Base-by-base conservation (phyloP, 2,113 vertebrate species). In the Corapipo altera region DNA sequence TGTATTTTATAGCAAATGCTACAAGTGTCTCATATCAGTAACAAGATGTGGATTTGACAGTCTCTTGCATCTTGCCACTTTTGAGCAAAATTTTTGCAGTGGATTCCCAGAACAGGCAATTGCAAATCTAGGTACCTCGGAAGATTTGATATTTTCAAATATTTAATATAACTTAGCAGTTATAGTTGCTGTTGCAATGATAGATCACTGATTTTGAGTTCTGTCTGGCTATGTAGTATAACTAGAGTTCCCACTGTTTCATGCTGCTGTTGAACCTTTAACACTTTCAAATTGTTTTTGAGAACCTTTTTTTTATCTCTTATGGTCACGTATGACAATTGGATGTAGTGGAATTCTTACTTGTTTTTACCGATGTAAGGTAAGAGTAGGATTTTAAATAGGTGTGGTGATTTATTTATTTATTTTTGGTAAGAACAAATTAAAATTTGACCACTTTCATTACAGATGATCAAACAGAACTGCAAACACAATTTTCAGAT, bases 401-500 rank as follows among this genome's bases (percentile, higher is more conserved):
- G 22, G 7, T 91, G 84, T 52, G 44, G 70, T 78, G 44, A 52
- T 66, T 6, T 37, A 24, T 20, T 73, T 79, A 1, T 57, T 64
- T 70, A 35, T 75, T 54, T 91, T 90, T 43, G 74, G 19, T 71
- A 59, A 93, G 48, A 84, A 55, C 44, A 89, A 95, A 92, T 95
- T 95, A 86, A 55, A 67, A 37, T 93, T 95, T 92, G 95, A 91
- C 91, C 65, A 57, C 35, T 95, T 95, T 93, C 76, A 96, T 96
- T 97, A 85, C 5, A 91, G 80, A 92, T 84, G 94, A 95, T 97
- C 95, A 95, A 95, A 96, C 86, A 95, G 83, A 95, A 71, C 88
- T 75, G 86, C 73, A 92, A 95, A 95, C 73, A 75, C 86, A 96
- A 92, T 96, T 97, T 97, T 87, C 94, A 95, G 95, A 95, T 96